Evolutionary conservation across 2,888 invertebrate genomes (phyloP).

Genomic region (Dascillus cervinus): DNA sequence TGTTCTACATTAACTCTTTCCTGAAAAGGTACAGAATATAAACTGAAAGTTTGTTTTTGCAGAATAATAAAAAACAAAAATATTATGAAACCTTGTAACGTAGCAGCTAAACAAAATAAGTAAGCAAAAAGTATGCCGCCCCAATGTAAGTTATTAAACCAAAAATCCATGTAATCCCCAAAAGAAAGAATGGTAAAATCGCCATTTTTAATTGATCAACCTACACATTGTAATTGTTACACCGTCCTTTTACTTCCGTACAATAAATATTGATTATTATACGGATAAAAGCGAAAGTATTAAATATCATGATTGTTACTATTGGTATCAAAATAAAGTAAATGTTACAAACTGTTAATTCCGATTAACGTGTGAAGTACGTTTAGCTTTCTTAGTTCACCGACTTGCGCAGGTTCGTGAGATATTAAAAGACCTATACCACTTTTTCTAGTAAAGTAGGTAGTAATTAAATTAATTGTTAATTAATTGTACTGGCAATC

Average conservation of each 20-base stretch:
- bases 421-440: no score
- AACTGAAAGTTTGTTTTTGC: conserved; percentile 51
- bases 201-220: conserved; percentile 49
- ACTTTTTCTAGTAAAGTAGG: no score
- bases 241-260: conserved; percentile 44
- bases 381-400: no score
- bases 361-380: no score
- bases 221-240: conserved; percentile 43
- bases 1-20: no score
- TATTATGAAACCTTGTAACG: conserved; percentile 49
- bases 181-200: conserved; percentile 48
- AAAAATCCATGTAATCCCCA: conserved; percentile 52
- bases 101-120: conserved; percentile 46
- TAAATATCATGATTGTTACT: conserved; percentile 43
- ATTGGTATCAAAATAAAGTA: conserved; percentile 48
- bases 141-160: conserved; percentile 42
- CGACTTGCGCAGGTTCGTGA: no score
- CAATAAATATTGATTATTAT: conserved; percentile 46
- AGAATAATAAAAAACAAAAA: conserved; percentile 50
- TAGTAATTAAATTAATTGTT: no score
- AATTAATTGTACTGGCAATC: no score
- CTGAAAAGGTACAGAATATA: no score
- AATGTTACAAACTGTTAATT: no score
- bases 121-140: conserved; percentile 31
- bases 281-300: conserved; percentile 47